Percentiles rank a stretch among this genome's conserved stretches.
Evolutionary conservation across 1,140 invertebrate genomes (phyloP).

Genomic region (Drosophila bocki): DNA sequence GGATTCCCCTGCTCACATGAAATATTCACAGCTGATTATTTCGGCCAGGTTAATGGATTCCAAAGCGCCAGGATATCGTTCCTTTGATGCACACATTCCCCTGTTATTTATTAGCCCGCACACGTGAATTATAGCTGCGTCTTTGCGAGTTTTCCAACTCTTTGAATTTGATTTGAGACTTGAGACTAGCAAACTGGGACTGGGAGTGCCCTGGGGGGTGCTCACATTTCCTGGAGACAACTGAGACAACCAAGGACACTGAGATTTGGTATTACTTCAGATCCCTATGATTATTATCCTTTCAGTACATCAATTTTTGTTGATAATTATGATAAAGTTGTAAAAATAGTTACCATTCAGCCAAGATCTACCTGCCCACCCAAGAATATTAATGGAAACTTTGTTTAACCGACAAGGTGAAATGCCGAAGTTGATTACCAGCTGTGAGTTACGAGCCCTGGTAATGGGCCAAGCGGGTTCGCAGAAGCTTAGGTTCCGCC

Average conservation of each 20-base stretch:
- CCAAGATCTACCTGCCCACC: neutral
- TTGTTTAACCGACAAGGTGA: neutral
- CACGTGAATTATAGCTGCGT: slow-evolving; percentile 40
- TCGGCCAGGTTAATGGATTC: slow-evolving; percentile 54
- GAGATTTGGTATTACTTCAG: neutral
- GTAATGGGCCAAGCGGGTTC: slow-evolving; percentile 13
- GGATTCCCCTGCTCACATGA: slow-evolving; percentile 46
- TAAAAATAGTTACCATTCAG: too few species aligned
- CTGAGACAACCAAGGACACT: neutral
- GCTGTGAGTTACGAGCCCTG: slow-evolving; percentile 20
- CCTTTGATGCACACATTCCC: slow-evolving; percentile 67
- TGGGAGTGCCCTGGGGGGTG: neutral
- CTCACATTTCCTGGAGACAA: too few species aligned
- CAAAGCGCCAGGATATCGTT: slow-evolving; percentile 67
- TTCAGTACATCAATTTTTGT: too few species aligned
- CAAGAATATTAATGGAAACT: neutral
- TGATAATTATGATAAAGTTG: too few species aligned
- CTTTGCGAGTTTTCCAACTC: slow-evolving; percentile 53
- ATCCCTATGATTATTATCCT: too few species aligned
- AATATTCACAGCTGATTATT: slow-evolving; percentile 79
- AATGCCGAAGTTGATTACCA: neutral
- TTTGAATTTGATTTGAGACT: slow-evolving; percentile 46
- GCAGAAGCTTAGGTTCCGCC: slow-evolving; percentile 1
- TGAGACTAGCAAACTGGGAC: slow-evolving; percentile 56
- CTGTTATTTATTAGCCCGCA: slow-evolving; percentile 68